phyloP scores from a whole-genome alignment of 2,113 vertebrate species.

The Prunella fulvescens region DNA sequence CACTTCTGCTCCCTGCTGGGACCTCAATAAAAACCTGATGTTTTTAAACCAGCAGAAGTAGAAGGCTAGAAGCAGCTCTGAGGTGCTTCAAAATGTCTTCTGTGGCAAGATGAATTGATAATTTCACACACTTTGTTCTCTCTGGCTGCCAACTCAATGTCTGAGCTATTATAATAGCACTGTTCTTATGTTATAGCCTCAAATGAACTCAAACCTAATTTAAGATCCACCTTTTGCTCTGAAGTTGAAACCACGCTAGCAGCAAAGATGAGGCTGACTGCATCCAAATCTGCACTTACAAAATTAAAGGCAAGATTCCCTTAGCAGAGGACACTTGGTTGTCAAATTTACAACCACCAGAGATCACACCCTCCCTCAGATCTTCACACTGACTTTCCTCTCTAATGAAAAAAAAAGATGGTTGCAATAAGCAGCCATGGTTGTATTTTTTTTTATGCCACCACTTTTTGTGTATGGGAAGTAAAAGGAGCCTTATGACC shows the following conservation, averaged over 20 bases:
- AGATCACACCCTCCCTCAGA: neutral
- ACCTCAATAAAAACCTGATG: neutral
- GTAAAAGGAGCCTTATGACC: neutral
- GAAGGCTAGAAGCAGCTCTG: neutral
- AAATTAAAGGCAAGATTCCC: conserved; percentile 21
- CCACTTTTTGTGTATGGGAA: neutral
- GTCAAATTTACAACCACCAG: neutral
- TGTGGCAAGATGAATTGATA: neutral
- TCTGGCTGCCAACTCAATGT: neutral
- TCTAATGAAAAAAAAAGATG: neutral
- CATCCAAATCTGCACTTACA: conserved; percentile 28
- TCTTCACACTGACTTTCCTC: neutral
- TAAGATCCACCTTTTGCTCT: conserved; percentile 43
- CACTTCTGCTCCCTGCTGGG: neutral
- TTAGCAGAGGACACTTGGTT: neutral
- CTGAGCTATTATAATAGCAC: neutral
- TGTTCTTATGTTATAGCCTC: neutral
- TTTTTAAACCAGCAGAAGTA: neutral
- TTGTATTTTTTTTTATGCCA: neutral
- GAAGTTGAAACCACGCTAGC: neutral
- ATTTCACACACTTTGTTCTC: neutral
- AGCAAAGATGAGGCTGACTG: neutral
- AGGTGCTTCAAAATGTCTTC: neutral
- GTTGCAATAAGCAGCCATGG: neutral
- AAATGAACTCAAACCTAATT: conserved; percentile 29